A percentile compares a stretch with the other conserved stretches of the same genome.
These are phyloP conservation scores for Ellobius talpinus DNA, from an alignment of 2,113 vertebrate species.

Conservation along the genomic window DNA sequence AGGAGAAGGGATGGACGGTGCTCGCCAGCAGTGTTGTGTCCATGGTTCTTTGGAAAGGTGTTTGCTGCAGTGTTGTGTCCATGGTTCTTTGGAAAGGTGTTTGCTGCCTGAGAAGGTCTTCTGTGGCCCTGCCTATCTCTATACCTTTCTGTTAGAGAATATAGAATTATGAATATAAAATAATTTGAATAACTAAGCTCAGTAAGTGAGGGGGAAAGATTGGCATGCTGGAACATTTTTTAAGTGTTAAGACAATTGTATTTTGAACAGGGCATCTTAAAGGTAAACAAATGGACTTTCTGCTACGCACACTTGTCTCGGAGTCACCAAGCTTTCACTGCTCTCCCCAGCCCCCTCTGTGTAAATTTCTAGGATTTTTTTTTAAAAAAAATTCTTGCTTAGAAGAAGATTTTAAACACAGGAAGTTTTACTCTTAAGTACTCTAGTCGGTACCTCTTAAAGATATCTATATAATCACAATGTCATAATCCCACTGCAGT, in stretches of 20 bases:
- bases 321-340: neutral
- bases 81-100: conserved; percentile 9
- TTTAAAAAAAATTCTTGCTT: neutral
- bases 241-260: neutral
- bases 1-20: neutral
- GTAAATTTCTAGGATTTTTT: too few species aligned
- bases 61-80: neutral
- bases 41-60: neutral
- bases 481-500: neutral
- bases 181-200: conserved; percentile 1
- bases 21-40: too few species aligned
- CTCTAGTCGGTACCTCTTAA: neutral
- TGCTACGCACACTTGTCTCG: neutral
- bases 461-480: neutral
- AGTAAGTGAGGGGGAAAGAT: neutral
- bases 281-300: conserved; percentile 44
- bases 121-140: neutral
- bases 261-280: neutral
- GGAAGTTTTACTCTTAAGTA: neutral
- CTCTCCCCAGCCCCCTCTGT: neutral
- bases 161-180: conserved; percentile 5
- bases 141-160: neutral
- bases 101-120: neutral
- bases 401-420: neutral
- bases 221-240: neutral